phyloP scores from a whole-genome alignment of 2,797 vertebrate genomes.

The Poliocrania exsul region DNA sequence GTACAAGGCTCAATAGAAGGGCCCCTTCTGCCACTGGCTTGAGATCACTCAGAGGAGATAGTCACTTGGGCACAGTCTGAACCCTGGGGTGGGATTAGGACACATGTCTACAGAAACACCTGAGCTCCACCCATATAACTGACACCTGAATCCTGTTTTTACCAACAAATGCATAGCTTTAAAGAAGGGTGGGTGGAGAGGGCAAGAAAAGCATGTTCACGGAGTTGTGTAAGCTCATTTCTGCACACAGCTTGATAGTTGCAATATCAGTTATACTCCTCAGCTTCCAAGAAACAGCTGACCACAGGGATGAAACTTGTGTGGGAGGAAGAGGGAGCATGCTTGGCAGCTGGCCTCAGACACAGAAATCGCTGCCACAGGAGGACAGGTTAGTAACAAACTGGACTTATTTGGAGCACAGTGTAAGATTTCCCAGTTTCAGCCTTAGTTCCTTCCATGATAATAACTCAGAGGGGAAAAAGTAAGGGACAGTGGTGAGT shows the following conservation, averaged over 20 bases:
- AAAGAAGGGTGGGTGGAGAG: conserved; percentile 32
- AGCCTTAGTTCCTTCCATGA: not conserved
- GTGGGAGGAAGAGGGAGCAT: conserved; percentile 50
- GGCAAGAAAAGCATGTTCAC: conserved; percentile 56
- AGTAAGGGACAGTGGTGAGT: not conserved
- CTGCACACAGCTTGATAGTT: not conserved
- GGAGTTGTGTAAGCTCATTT: conserved; percentile 51
- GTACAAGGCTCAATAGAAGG: rapidly evolving
- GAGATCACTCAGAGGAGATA: not conserved
- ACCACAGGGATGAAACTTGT: conserved; percentile 46
- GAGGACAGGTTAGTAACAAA: conserved; percentile 55
- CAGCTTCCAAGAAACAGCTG: conserved; percentile 61
- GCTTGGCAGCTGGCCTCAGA: conserved; percentile 36
- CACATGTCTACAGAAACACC: not conserved
- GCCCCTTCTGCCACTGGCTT: not conserved
- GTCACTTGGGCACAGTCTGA: not conserved
- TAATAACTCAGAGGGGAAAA: not conserved
- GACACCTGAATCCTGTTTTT: conserved; percentile 28
- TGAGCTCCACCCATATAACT: not conserved
- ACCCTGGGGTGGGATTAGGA: not conserved
- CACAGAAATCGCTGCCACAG: not conserved
- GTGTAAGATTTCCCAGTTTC: not conserved
- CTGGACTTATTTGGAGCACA: not conserved
- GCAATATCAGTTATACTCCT: conserved; percentile 47
- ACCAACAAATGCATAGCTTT: conserved; percentile 1